Evolutionary conservation across 2,797 vertebrate genomes (phyloP), one percentile per base, ranked within the genome.

Genomic region (Crypturellus tataupa): DNA sequence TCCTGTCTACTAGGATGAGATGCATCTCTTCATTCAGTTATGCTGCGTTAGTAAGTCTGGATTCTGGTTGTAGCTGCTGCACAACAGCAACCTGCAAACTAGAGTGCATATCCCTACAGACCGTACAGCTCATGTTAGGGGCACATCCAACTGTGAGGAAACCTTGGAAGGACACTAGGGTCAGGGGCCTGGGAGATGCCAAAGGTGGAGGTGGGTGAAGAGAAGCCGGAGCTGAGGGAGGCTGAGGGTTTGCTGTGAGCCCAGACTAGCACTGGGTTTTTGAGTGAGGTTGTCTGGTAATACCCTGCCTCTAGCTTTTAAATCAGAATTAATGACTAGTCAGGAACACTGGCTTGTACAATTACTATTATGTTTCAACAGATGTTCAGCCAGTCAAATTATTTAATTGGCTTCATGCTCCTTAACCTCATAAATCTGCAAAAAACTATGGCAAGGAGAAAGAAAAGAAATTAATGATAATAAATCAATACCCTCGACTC

Each of bases 331-430:
- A 96, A 95, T 88, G 83, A 68, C 67, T 84, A 80, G 49, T 88
- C 92, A 68, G 60, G 58, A 94, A 70, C 3, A 12, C 19, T 92
- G 83, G 53, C 63, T 88, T 81, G 81, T 81, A 69, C 83, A 68
- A 67, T 94, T 88, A 78, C 88, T 92, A 77, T 80, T 88, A 58
- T 92, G 87, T 93, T 93, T 92, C 91, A 87, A 93, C 95, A 95
- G 90, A 93, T 95, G 87, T 94, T 95, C 91, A 94, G 25, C 82
- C 71, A 95, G 82, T 96, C 89, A 91, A 85, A 84, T 90, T 93
- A 95, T 93, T 96, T 94, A 94, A 95, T 96, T 93, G 93, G 70
- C 82, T 96, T 84, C 89, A 86, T 77, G 92, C 59, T 93, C 85
- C 94, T 94, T 94, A 89, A 88, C 91, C 82, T 94, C 87, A 90